phyloP scores from a whole-genome alignment of 2,888 invertebrate genomes.

The Acleris sparsana region DNA sequence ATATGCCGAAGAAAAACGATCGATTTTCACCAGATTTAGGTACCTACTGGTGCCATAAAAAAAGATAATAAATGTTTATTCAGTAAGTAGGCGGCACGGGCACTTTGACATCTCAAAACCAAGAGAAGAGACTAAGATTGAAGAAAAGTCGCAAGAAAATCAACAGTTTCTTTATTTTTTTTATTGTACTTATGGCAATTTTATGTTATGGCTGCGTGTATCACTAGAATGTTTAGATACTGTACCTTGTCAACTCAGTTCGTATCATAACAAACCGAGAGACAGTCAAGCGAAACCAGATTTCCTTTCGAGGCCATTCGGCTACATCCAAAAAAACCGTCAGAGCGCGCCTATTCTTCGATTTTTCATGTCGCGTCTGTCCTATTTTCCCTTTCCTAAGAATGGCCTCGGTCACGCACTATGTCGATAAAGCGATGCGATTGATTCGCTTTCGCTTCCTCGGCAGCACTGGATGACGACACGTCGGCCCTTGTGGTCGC shows the following conservation, averaged over 20 bases:
- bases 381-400: constrained; percentile 79
- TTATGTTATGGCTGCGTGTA: too few species aligned
- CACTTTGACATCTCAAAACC: too few species aligned
- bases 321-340: constrained; percentile 42
- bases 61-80: too few species aligned
- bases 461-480: constrained; percentile 66
- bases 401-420: constrained; percentile 80
- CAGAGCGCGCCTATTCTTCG: constrained; percentile 71
- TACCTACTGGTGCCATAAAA: too few species aligned
- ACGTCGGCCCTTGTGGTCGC: constrained; percentile 70
- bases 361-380: constrained; percentile 69
- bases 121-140: too few species aligned
- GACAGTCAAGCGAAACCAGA: constrained; percentile 48
- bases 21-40: too few species aligned
- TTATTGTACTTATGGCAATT: too few species aligned
- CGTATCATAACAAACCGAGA: constrained; percentile 14
- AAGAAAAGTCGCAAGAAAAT: too few species aligned
- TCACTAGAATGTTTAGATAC: too few species aligned
- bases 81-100: too few species aligned
- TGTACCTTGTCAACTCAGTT: neutral
- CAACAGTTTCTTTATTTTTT: too few species aligned
- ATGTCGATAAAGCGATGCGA: constrained; percentile 67
- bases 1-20: too few species aligned
- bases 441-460: constrained; percentile 82
- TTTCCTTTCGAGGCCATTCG: constrained; percentile 39